Base-by-base conservation (phyloP, 30 jellyfish, hydroid and myxozoan genomes). In the Hydractinia echinata region DNA sequence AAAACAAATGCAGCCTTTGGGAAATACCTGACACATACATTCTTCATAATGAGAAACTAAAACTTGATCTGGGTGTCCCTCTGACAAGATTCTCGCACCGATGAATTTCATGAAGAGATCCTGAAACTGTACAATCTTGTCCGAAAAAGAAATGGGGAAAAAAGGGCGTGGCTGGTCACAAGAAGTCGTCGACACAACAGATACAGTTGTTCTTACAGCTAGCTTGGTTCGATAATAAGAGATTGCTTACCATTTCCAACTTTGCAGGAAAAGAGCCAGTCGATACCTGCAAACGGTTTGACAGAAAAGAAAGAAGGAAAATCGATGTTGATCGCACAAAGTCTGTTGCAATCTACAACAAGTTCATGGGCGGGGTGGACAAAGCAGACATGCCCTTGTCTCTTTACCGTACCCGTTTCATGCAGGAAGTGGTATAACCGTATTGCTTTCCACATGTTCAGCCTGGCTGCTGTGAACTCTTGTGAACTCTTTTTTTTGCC, bases 301-400 rank as follows among this genome's bases (percentile, higher is more conserved):
- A 77, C 55, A 77, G 82, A 77, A 54, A 58, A 77, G 82, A 54
- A 77, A 56, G 48, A 30, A 48, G 55, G 82, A 21, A 77, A 14
- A 56, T 77, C 73, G 15, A 16, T 51, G 51, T 77, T 44, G 83
- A n/a, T 51, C 73, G 82, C 52, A 82, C 84, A 77, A 13, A 6
- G 19, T 10, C n/a, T 58, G 68, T 58, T 58, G 10, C 68, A 19
- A 9, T 60, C 30, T 79, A 30, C 82, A 79, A 79, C 85, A 19
- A 52, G 48, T 79, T 79, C 82, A 77, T 77, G 85, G 85, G 85
- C 8, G 85, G 83, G 11, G 85, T 77, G 87, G n/a, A n/a, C n/a
- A n/a, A n/a, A n/a, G n/a, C n/a, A n/a, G n/a, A n/a, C n/a, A n/a
- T n/a, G n/a, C n/a, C 61, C 53, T 60, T 79, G 85, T 62, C 10